Base-by-base conservation (phyloP, 2,797 vertebrate genomes). In the Enteromius fasciolatus region DNA sequence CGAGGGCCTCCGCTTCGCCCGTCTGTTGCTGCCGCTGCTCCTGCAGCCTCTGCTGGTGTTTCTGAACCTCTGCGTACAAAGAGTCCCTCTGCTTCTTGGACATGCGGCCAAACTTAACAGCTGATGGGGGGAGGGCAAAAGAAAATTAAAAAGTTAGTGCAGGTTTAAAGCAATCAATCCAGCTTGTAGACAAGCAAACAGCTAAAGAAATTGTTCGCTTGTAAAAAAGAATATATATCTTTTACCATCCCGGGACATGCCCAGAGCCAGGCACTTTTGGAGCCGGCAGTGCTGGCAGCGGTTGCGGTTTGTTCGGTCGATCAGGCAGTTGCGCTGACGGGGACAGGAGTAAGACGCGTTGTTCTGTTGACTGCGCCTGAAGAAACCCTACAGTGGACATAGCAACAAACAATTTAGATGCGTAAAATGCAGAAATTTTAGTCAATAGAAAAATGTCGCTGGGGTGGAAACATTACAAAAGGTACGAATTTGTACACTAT, bases 221-320 rank as follows among this genome's bases (percentile, higher is more conserved):
- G 39, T 59, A 61, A 33, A 20, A 66, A 52, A 28, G 20, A 41
- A 70, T 80, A 31, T 80, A 31, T 31, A 10, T 39, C 18, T 63
- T 96, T 97, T 93, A 99, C 98, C 98, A 92, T 99, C 98, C 95
- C 98, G 94, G 86, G 98, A 99, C 98, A 99, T 99, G 95, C 98
- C 98, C 87, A 99, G 96, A 89, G 98, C 97, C 86, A 99, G 97
- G 95, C 98, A 99, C 96, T 99, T 99, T 92, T 99, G 98, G 92
- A 99, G 96, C 87, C 98, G 96, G 93, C 98, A 99, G 93, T 99
- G 98, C 92, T 99, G 98, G 95, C 98, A 99, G 89, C 98, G 97
- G 92, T 99, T 99, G 90, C 98, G 96, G 93, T 99, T 99, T 86
- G 98, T 99, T 94, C 98, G 97, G 95, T 99, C 98, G 89, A 99